Base-by-base conservation (phyloP, 2,888 invertebrate genomes). In the Cheilosia vulpina region DNA sequence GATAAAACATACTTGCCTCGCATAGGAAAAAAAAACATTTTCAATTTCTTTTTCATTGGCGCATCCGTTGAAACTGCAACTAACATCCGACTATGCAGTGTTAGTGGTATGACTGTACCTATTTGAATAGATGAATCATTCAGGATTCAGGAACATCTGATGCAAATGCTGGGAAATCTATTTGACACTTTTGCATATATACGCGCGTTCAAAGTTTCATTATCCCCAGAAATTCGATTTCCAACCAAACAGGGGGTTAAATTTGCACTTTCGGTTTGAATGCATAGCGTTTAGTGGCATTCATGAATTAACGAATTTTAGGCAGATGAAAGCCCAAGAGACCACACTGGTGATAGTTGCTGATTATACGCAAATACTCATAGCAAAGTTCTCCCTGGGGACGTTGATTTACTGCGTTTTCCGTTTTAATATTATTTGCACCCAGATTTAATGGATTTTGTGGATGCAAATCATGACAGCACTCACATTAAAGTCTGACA, bases 151-250 rank as follows among this genome's bases (percentile, higher is more conserved):
- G 41, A 62, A 15, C 24, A 73, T 68, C 60, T 60, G 57, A 81
- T 75, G 80, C 62, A 81, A 81, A 69, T 75, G 68, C 55, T 63
- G 55, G 68, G 11, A 50, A 72, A 69, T 57, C 63, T 63, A 69
- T 81, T 80, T 75, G 75, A 81, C 75, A 69, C 69, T 62, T 69
- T 81, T 62, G 66, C 38, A 13, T 68, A 60, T 63, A 43, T 63
- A 50, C 41, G 62, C 53, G 53, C 66, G 60, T 68, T 62, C 62
- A 45, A 27, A 75, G 43, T 81, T 75, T 69, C 69, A 75, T 76
- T 81, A 75, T 69, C 63, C 75, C n/a, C 52, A 31, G 57, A 41
- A 75, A 81, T 81, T 81, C 62, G 68, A 75, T 75, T 27, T 75
- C 63, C 57, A 57, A 41, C 52, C 58, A 38, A 19, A 62, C 52